These are phyloP conservation scores for Falco columbarius DNA, from an alignment of 2,797 vertebrate genomes.

Conservation along the genomic window DNA sequence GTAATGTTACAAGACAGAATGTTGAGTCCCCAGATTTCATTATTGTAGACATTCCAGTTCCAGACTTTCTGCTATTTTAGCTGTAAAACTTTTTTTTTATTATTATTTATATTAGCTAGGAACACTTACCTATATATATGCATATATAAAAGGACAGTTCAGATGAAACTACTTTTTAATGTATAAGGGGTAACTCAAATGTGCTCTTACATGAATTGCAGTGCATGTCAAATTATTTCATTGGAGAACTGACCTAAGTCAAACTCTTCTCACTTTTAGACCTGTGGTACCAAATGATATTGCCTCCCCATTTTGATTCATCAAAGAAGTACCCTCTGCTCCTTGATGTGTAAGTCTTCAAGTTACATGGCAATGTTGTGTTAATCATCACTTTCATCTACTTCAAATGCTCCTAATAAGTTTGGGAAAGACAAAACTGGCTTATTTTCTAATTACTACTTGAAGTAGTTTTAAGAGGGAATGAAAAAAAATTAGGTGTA, in stretches of 20 bases:
- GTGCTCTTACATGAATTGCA: neutral
- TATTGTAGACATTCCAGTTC: neutral
- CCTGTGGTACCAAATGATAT: constrained; percentile 95
- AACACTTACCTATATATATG: neutral
- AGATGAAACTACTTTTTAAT: neutral
- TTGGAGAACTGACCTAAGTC: neutral
- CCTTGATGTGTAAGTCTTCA: constrained; percentile 92
- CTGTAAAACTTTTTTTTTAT: neutral
- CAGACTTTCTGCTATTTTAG: neutral
- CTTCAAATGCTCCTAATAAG: constrained; percentile 32
- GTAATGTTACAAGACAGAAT: neutral
- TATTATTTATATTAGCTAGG: neutral
- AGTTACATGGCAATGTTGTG: neutral
- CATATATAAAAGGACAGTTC: neutral
- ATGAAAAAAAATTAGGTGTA: neutral
- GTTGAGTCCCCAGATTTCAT: neutral
- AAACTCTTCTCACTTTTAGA: constrained; percentile 78
- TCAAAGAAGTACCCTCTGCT: constrained; percentile 95
- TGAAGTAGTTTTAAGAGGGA: constrained; percentile 1
- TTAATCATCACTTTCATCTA: constrained; percentile 42
- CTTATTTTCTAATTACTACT: constrained; percentile 21
- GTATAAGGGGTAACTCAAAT: neutral
- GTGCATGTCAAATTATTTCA: neutral
- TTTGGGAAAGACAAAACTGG: neutral
- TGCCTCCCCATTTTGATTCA: constrained; percentile 90